A percentile compares a stretch with the other conserved stretches of the same genome.
These are phyloP conservation scores for Channa argus DNA, from an alignment of 2,113 vertebrate genomes.

Conservation along the genomic window DNA sequence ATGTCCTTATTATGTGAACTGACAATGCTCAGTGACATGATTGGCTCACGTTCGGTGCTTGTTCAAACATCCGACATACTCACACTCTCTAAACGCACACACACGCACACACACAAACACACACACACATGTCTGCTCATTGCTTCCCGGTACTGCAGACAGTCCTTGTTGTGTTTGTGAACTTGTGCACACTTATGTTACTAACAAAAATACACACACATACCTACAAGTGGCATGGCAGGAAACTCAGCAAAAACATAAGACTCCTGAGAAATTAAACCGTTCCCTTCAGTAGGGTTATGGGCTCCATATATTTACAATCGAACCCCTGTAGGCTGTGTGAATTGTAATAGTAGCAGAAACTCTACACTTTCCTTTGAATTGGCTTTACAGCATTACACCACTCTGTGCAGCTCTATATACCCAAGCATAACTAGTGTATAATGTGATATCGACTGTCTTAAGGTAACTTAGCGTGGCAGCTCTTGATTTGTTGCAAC, in stretches of 20 bases:
- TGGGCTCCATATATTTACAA: conserved; percentile 45
- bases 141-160: conserved; percentile 59
- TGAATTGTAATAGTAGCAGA: conserved; percentile 36
- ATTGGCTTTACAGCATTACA: conserved; percentile 50
- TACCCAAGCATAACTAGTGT: conserved; percentile 51
- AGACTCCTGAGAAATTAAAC: conserved; percentile 37
- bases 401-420: conserved; percentile 45
- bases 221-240: background rate
- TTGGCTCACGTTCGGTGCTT: conserved; percentile 64
- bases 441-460: conserved; percentile 74
- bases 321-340: conserved; percentile 17
- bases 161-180: conserved; percentile 64
- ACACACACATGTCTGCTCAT: conserved; percentile 25
- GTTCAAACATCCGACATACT: conserved; percentile 52
- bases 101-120: conserved; percentile 37
- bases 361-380: conserved; percentile 50
- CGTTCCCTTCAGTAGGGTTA: conserved; percentile 49
- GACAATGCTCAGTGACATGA: conserved; percentile 52
- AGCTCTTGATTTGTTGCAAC: conserved; percentile 76
- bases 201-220: conserved; percentile 20
- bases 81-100: conserved; percentile 17
- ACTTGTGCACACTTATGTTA: conserved; percentile 21
- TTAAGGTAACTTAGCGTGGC: conserved; percentile 66
- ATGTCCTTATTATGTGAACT: conserved; percentile 60
- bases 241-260: conserved; percentile 31